Evolutionary conservation across 2,888 invertebrate genomes (phyloP).

Genomic region (Epirrita christyi): DNA sequence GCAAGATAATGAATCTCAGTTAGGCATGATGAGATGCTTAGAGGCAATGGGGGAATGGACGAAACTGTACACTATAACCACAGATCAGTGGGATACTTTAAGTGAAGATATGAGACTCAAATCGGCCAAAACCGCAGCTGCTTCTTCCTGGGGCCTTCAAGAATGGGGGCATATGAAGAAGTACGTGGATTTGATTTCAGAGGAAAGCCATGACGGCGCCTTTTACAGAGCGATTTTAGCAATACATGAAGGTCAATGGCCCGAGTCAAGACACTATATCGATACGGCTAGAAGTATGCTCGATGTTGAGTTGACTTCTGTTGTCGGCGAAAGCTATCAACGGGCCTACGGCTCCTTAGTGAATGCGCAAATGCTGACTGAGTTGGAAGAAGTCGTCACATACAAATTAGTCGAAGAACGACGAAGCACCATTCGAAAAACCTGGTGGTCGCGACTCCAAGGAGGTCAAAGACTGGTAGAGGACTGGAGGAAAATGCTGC

Average conservation of each 20-base stretch:
- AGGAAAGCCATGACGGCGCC: conserved; percentile 96
- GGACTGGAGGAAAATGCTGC: conserved; percentile 98
- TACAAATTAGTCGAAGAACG: conserved; percentile 98
- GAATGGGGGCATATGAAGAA: conserved; percentile 98
- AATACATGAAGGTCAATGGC: conserved; percentile 92
- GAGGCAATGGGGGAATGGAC: conserved; percentile 99
- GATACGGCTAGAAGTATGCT: conserved; percentile 96
- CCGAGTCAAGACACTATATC: conserved; percentile 90
- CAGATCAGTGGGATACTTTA: conserved; percentile 86
- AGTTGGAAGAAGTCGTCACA: conserved; percentile 98
- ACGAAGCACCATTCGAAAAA: conserved; percentile 89
- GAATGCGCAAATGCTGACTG: conserved; percentile 97
- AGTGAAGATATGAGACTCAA: conserved; percentile 76
- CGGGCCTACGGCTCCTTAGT: conserved; percentile 98
- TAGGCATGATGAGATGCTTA: conserved; percentile 97
- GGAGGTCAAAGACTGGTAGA: conserved; percentile 98
- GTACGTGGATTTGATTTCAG: conserved; percentile 93
- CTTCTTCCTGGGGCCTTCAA: conserved; percentile 97
- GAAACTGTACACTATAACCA: conserved; percentile 91
- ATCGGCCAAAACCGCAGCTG: conserved; percentile 96
- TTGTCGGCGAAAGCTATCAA: conserved; percentile 98
- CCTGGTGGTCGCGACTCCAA: conserved; percentile 98
- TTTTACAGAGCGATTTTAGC: conserved; percentile 97
- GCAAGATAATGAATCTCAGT: conserved; percentile 90
- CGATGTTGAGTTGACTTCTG: conserved; percentile 97